Percentiles rank a stretch among this genome's conserved stretches.
Conservation (phyloP, 2,797 vertebrate species). For the Anomalospiza imberbis region DNA sequence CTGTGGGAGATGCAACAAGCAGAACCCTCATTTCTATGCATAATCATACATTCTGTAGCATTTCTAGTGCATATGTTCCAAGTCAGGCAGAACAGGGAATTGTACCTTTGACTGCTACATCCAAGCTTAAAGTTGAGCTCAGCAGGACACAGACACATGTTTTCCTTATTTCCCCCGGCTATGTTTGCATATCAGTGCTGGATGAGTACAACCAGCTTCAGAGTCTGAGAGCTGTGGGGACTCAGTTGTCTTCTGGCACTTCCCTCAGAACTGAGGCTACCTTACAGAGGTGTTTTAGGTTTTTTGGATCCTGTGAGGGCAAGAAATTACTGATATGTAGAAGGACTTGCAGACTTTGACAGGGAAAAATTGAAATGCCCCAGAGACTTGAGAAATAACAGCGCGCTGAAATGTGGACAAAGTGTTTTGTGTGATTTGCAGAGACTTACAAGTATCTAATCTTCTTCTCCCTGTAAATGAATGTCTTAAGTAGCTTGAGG, state of each 20-base stretch:
- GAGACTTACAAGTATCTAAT: not conserved
- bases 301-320: not conserved
- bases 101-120: not conserved
- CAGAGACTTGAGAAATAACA: not conserved
- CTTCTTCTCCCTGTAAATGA: not conserved
- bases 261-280: not conserved
- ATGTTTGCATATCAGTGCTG: not conserved
- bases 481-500: not conserved
- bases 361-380: not conserved
- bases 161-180: not conserved
- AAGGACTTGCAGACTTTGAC: not conserved
- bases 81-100: not conserved
- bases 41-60: constrained; percentile 31
- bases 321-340: not conserved
- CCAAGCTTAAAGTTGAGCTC: not conserved
- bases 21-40: constrained; percentile 37
- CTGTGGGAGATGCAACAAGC: constrained; percentile 39
- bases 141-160: not conserved
- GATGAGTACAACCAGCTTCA: not conserved
- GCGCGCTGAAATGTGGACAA: not conserved
- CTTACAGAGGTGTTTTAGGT: not conserved
- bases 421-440: not conserved
- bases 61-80: constrained; percentile 27
- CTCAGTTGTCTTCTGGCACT: not conserved
- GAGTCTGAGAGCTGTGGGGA: not conserved